Evolutionary conservation across 2,113 vertebrate genomes (phyloP).

Genomic region (Puma concolor): DNA sequence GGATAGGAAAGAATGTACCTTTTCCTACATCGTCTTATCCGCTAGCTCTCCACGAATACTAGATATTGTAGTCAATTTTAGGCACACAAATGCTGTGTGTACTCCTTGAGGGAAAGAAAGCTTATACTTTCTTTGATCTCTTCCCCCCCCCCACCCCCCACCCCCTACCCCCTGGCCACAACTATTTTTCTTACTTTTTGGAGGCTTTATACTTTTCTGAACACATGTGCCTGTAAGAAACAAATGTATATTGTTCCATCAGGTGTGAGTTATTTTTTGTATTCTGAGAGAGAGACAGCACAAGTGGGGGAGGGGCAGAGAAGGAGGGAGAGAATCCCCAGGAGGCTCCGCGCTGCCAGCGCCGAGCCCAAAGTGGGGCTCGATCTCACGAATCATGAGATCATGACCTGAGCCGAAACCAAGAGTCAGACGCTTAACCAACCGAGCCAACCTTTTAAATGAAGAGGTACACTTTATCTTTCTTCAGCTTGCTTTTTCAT

Average conservation of each 20-base stretch:
- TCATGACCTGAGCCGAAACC: no score
- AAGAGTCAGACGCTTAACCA: no score
- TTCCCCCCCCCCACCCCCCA: background rate
- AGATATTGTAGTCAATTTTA: background rate
- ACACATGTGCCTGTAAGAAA: background rate
- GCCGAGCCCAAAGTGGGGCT: no score
- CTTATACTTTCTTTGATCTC: background rate
- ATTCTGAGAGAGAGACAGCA: no score
- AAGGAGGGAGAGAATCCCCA: no score
- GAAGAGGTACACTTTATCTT: background rate
- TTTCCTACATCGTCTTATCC: background rate
- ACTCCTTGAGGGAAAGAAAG: background rate
- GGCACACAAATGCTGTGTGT: background rate
- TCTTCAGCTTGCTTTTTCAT: background rate
- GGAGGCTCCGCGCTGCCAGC: no score
- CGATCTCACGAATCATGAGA: no score
- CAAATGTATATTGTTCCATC: background rate
- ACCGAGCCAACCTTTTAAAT: background rate
- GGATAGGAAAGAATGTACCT: background rate
- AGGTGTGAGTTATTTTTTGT: background rate
- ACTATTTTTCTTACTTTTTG: conserved; percentile 12
- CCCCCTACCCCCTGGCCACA: background rate
- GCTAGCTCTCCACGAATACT: background rate
- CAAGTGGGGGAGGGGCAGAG: no score
- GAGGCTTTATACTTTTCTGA: background rate